Base-by-base conservation (phyloP, 2,797 vertebrate species). In the Alca torda region DNA sequence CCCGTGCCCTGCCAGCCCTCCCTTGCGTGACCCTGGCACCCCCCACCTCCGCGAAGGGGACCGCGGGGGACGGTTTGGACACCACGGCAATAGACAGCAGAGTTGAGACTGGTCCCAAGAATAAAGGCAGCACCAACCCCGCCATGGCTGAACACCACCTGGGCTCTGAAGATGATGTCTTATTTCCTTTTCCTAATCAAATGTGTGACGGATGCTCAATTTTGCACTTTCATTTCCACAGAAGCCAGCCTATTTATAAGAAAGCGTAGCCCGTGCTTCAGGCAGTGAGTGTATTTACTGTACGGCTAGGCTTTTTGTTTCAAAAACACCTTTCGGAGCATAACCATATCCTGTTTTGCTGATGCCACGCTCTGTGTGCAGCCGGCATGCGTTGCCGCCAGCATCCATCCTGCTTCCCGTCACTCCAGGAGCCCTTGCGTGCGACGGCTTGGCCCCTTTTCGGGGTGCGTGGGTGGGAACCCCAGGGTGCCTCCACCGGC, bases 271-370 rank as follows among this genome's bases (percentile, higher is more conserved):
- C 65, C 11, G 31, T 0, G 30, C 67, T 37, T 0, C 2, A 35
- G 69, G 21, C 72, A 61, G 59, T 3, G 13, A 6, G 8, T 10
- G 45, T 12, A 14, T 59, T 78, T 35, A 35, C 80, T 63, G 67
- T 12, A 63, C 41, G 1, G 43, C 56, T 13, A 17, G 68, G 7
- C 11, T 4, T 53, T 82, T 61, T 25, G 21, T 33, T 51, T 59
- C 74, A 69, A 30, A 74, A 51, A 3, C 59, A 39, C 23, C 39
- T 69, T 33, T 53, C 25, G 24, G 68, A 59, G n/a, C 48, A 26
- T 11, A 84, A n/a, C 68, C 78, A 87, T 83, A 89, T 85, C 95
- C 92, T 92, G 68, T 74, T 95, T 73, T 70, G 43, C 26, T 63
- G 75, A 20, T 14, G 65, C 57, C 5, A 1, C 0, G 3, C 56